phyloP scores from a whole-genome alignment of 2,113 vertebrate species.

The Elgaria multicarinata region DNA sequence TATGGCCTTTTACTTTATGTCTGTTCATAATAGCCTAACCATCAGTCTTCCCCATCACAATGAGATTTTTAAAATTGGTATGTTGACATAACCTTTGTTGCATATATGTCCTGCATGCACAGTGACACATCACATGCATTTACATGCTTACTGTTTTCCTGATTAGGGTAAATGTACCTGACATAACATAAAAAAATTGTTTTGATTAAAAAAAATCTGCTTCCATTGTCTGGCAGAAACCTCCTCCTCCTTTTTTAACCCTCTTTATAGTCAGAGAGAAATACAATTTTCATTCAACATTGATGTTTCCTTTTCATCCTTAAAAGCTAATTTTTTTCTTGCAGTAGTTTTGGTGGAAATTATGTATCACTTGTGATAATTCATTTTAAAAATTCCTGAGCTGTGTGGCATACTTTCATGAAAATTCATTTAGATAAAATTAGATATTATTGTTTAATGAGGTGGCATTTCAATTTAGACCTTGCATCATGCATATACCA shows the following conservation, averaged over 20 bases:
- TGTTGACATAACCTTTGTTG: slow-evolving; percentile 34
- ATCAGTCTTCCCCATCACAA: slow-evolving; percentile 16
- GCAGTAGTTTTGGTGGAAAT: slow-evolving; percentile 82
- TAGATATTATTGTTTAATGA: slow-evolving; percentile 91
- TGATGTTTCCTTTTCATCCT: slow-evolving; percentile 78
- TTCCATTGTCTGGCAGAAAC: slow-evolving; percentile 51
- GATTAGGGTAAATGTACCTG: slow-evolving; percentile 44
- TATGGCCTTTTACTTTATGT: slow-evolving; percentile 10
- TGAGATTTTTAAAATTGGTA: slow-evolving; percentile 21
- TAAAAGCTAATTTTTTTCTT: slow-evolving; percentile 74
- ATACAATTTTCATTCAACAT: slow-evolving; percentile 72
- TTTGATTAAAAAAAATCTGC: slow-evolving; percentile 62
- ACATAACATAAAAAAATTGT: slow-evolving; percentile 50
- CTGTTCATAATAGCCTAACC: neutral
- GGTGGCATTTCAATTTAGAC: slow-evolving; percentile 90
- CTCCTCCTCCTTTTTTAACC: slow-evolving; percentile 36
- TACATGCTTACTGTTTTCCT: neutral
- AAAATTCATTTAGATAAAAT: slow-evolving; percentile 92
- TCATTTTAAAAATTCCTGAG: slow-evolving; percentile 89
- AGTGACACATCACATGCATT: fast-evolving
- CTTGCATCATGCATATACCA: slow-evolving; percentile 85
- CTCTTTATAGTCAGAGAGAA: slow-evolving; percentile 60
- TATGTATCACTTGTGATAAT: slow-evolving; percentile 87
- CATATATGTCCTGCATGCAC: neutral
- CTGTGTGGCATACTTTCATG: slow-evolving; percentile 86